Evolutionary conservation across 23 tunicate species (phyloP).

Genomic region (Clavelina lepadiformis): DNA sequence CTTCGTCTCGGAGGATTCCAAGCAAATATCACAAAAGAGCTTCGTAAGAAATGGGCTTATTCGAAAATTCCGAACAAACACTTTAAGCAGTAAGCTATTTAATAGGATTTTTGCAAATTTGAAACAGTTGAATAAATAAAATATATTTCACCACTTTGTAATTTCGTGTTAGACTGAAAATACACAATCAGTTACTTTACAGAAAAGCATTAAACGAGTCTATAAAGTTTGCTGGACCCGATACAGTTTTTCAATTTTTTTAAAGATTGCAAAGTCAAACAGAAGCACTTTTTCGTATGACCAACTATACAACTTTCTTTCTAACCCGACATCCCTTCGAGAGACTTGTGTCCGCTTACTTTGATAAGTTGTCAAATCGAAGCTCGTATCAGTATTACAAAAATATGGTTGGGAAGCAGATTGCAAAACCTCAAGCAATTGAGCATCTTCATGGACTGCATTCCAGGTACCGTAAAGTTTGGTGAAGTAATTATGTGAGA

Average conservation of each 20-base stretch:
- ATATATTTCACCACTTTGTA: too few species aligned
- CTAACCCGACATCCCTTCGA: constrained; percentile 68
- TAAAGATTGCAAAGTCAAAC: constrained; percentile 15
- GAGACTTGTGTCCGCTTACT: constrained; percentile 71
- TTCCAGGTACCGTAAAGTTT: too few species aligned
- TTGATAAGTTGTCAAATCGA: constrained; percentile 38
- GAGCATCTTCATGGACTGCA: too few species aligned
- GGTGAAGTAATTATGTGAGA: too few species aligned
- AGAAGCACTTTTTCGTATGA: constrained; percentile 19
- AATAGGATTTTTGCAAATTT: too few species aligned
- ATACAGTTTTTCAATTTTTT: too few species aligned
- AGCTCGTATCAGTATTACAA: constrained; percentile 13
- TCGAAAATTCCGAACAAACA: constrained; percentile 39
- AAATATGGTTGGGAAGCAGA: constrained; percentile 10
- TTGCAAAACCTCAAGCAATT: too few species aligned
- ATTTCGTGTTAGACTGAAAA: too few species aligned
- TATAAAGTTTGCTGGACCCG: too few species aligned
- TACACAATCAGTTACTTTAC: too few species aligned
- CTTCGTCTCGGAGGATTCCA: constrained; percentile 21
- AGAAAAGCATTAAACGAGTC: too few species aligned
- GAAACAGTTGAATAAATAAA: too few species aligned
- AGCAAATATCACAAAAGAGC: constrained; percentile 8
- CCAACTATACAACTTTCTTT: constrained; percentile 41
- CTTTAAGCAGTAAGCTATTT: constrained; percentile 24
- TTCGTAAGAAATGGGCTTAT: constrained; percentile 21